Percentiles rank a stretch among this genome's conserved stretches.
Evolutionary conservation across 2,888 invertebrate species (phyloP).

Genomic region (Xanthorhoe spadicearia): DNA sequence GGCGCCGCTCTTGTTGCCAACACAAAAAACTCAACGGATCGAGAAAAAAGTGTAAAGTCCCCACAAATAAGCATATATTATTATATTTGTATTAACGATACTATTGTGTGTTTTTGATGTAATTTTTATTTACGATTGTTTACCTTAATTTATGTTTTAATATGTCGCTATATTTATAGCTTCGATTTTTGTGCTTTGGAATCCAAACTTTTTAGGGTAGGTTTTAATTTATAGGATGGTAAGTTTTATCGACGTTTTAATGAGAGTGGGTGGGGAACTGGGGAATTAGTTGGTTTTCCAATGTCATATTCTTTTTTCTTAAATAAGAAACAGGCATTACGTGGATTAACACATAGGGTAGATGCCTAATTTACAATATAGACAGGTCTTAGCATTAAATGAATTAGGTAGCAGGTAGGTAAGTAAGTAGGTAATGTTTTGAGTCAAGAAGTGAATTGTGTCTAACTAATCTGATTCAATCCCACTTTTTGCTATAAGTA

Average conservation of each 20-base stretch:
- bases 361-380: too few species aligned
- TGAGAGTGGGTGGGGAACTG: conserved; percentile 50
- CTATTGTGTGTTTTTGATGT: conserved; percentile 78
- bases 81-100: conserved; percentile 78
- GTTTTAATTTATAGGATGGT: conserved; percentile 66
- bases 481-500: too few species aligned
- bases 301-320: not conserved
- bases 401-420: too few species aligned
- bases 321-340: not conserved
- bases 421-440: too few species aligned
- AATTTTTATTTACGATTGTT: conserved; percentile 84
- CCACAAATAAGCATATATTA: conserved; percentile 81
- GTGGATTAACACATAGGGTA: too few species aligned
- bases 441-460: too few species aligned
- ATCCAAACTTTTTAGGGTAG: conserved; percentile 64
- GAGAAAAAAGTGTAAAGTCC: conserved; percentile 78
- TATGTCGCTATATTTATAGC: conserved; percentile 76
- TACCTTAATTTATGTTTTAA: conserved; percentile 84
- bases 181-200: conserved; percentile 65
- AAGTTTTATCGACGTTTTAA: conserved; percentile 65
- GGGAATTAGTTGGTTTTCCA: conserved; percentile 37
- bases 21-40: conserved; percentile 61
- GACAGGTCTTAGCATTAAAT: too few species aligned
- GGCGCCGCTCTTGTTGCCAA: conserved; percentile 72
- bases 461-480: too few species aligned